Evolutionary conservation across 1,140 invertebrate species (phyloP), one percentile per base, ranked within the genome.

Genomic region (Lepidostoma basale): DNA sequence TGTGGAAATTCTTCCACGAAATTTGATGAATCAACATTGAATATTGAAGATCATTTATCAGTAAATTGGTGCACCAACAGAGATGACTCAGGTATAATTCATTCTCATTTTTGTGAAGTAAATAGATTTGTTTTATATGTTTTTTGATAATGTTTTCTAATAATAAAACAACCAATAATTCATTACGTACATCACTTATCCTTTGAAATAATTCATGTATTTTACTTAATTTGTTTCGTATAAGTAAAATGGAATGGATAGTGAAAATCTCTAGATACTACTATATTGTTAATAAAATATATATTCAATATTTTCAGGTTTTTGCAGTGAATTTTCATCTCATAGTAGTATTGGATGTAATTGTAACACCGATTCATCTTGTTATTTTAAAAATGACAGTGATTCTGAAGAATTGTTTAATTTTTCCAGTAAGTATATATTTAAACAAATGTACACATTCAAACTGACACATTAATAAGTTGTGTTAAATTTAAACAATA

Each of bases 261-360:
- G n/a, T n/a, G n/a, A n/a, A n/a, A n/a, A n/a, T n/a, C n/a, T n/a
- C n/a, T n/a, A n/a, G n/a, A n/a, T n/a, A 33, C 12, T 33, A 33
- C 12, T 33, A 12, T 33, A 5, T 33, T 33, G 30, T 33, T 33
- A 6, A 33, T 33, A 6, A 33, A 6, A 33, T 33, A 33, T 6
- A 26, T 10, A 4, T 52, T 10, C 28, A 9, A 12, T n/a, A 26
- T 52, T 74, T 76, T 28, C 71, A 83, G 81, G 81, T 54, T 81
- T 79, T 67, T 81, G 75, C 66, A 75, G 81, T 3, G 81, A 82
- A 39, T 74, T 77, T 54, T 81, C 81, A 18, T 76, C 81, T 3
- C 78, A 79, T 64, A 81, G 81, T 74, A 82, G 80, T 58, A 73
- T 82, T 18, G 76, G 77, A 1, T 82, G 81, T 1, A 80, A 76